Evolutionary conservation across 2,797 vertebrate genomes (phyloP), one percentile per base, ranked within the genome.

Genomic region (Fistularia tabacaria): DNA sequence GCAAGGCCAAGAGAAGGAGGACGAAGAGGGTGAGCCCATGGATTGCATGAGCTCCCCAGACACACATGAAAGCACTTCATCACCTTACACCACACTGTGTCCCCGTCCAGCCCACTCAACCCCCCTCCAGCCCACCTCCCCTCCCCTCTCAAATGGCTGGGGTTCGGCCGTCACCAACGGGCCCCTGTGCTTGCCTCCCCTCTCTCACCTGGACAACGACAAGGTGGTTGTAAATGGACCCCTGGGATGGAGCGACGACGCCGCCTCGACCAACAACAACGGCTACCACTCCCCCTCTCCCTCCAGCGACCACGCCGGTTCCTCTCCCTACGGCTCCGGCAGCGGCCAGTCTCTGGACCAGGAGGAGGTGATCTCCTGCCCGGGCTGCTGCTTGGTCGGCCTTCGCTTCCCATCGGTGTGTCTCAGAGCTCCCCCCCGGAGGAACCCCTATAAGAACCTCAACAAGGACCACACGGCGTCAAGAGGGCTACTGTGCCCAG

Each of bases 361-460:
- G 38, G 95, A 97, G 0, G 94, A 98, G 58, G 92, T 93, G 40
- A 85, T 98, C 52, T 89, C 94, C 42, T 98, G 95, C 64, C 93
- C 95, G 0, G 91, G 93, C 69, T 98, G 96, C 90, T 98, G 96
- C 77, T 87, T 96, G 1, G 85, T 90, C 0, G 90, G 93, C 11
- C 88, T 97, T 46, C 89, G 92, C 64, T 95, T 97, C 80, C 81
- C 93, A 14, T 96, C 95, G 0, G 37, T 96, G 62, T 99, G 96
- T 76, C 83, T 92, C 43, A 80, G 93, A 0, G 59, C 82, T 3
- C 89, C 93, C 0, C 79, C 82, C 0, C 88, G 89, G 1, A 85
- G 92, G 47, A 95, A 92, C 86, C 89, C 82, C 60, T 97, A 98
- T 83, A 95, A 95, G 81, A 96, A 94, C 89, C 87, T 98, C 79